Evolutionary conservation across 2,888 invertebrate genomes (phyloP).

Genomic region (Odontothrips loti): DNA sequence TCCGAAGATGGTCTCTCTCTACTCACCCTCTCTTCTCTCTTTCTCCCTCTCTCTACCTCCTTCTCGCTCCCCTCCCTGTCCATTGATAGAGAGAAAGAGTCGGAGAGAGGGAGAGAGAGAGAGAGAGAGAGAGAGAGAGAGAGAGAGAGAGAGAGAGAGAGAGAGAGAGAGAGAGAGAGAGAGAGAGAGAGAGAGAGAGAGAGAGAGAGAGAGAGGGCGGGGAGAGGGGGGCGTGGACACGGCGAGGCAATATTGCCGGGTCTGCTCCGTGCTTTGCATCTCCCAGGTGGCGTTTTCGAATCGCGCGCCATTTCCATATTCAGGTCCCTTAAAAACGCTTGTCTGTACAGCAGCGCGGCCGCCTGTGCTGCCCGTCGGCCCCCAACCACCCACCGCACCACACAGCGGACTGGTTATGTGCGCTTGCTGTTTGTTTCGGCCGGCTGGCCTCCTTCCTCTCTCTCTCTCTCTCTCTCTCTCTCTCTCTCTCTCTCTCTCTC

Average conservation of each 20-base stretch:
- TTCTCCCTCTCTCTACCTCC: no score
- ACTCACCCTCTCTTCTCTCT: no score
- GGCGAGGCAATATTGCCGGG: neutral
- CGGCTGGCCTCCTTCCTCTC: no score
- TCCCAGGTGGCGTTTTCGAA: neutral
- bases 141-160: neutral
- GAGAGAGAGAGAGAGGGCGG: neutral
- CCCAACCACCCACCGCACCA: neutral
- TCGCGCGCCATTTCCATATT: neutral
- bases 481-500: no score
- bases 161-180: neutral
- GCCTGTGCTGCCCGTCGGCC: neutral
- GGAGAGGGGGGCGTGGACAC: no score
- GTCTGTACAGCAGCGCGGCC: neutral
- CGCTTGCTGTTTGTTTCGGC: no score
- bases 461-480: no score
- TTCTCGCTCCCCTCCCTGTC: no score
- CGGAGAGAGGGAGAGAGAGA: neutral
- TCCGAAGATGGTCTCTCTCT: no score
- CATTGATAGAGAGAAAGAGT: neutral
- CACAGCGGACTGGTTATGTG: no score
- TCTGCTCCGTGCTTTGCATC: neutral
- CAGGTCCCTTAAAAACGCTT: neutral
- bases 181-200: neutral
- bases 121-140: neutral